Conservation (phyloP, 1,140 invertebrate species). For the Calycopis cecrops region DNA sequence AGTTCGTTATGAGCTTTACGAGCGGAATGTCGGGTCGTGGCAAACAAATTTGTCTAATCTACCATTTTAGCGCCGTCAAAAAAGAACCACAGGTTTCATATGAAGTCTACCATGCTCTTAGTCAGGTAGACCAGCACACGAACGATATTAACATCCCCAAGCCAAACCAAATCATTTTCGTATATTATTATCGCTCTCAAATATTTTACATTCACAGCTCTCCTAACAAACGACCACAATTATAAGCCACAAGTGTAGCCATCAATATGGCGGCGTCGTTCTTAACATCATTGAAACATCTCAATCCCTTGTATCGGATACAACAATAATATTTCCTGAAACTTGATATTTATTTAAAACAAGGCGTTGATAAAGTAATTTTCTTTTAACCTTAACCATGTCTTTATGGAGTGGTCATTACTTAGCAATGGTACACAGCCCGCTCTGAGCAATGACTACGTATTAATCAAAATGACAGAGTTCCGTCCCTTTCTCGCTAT, state of each 20-base stretch:
- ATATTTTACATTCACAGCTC: conserved; percentile 7
- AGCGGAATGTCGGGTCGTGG: too few relatives aligned
- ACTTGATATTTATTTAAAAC: conserved; percentile 75
- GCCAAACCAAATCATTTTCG: neutral
- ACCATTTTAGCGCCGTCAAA: too few relatives aligned
- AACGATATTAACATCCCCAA: too few relatives aligned
- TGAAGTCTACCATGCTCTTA: too few relatives aligned
- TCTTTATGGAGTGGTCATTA: conserved; percentile 75
- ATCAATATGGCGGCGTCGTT: conserved; percentile 68
- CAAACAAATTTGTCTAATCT: too few relatives aligned
- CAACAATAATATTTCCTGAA: conserved; percentile 74
- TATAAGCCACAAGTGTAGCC: conserved; percentile 66
- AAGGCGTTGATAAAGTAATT: conserved; percentile 75
- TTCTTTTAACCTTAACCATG: conserved; percentile 75
- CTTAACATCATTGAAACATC: conserved; percentile 64
- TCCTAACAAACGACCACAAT: conserved; percentile 56
- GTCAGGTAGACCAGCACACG: too few relatives aligned
- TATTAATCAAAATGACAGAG: conserved; percentile 76
- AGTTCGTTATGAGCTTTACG: too few relatives aligned
- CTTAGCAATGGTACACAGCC: conserved; percentile 73
- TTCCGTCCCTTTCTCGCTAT: conserved; percentile 56
- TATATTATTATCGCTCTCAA: neutral
- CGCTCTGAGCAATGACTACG: conserved; percentile 73
- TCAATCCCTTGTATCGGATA: conserved; percentile 71
- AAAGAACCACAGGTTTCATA: too few relatives aligned